Conservation (phyloP, 1,140 invertebrate species). For the Ylistrum balloti region DNA sequence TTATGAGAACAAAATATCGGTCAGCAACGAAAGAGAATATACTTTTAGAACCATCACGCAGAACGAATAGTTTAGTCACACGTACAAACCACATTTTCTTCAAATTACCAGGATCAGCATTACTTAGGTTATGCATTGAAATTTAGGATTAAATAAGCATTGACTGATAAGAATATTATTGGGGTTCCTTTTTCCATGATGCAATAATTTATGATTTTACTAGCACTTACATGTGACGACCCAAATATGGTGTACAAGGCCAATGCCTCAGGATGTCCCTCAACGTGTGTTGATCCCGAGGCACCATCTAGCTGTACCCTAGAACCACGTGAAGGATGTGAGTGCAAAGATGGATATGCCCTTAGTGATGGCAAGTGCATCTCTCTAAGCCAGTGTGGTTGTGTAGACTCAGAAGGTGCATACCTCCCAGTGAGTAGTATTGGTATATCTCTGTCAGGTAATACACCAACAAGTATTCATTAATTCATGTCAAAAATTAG, state of each 20-base stretch:
- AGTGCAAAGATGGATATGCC: constrained; percentile 63
- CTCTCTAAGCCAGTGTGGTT: constrained; percentile 58
- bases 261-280: constrained; percentile 52
- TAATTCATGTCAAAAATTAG: no score
- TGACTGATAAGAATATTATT: no score
- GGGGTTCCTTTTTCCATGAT: neutral
- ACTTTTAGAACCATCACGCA: no score
- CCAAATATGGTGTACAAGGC: constrained; percentile 49
- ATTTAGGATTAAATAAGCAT: no score
- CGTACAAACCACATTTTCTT: no score
- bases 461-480: no score
- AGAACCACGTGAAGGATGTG: constrained; percentile 57
- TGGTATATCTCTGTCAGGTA: no score
- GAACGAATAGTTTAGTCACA: no score
- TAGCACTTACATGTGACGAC: constrained; percentile 55
- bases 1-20: no score
- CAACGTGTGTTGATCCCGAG: constrained; percentile 55
- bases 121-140: no score
- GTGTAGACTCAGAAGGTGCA: constrained; percentile 58
- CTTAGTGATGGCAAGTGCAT: constrained; percentile 64
- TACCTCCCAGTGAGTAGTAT: constrained; percentile 55
- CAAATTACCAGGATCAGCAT: no score
- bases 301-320: constrained; percentile 48
- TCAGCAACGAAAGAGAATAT: no score
- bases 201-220: neutral